phyloP scores from a whole-genome alignment of 1,140 invertebrate genomes.

The Ceratosolen solmsi region DNA sequence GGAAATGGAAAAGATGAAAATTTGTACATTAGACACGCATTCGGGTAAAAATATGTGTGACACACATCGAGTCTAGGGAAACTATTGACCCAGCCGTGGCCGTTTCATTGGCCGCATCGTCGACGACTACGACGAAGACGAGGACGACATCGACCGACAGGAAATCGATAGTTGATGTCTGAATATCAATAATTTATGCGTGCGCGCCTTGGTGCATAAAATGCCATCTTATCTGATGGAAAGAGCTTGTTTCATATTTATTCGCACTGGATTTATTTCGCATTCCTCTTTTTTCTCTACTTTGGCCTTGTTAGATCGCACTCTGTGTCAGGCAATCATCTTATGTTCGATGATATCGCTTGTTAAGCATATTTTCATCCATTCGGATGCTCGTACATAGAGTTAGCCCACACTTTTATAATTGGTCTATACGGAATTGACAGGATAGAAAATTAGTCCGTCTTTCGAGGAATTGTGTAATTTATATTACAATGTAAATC shows the following conservation, averaged over 20 bases:
- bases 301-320: background rate
- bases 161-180: conserved; percentile 42
- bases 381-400: background rate
- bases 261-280: background rate
- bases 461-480: too few species aligned
- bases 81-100: conserved; percentile 7
- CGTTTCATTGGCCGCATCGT: background rate
- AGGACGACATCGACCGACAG: conserved; percentile 9
- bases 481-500: background rate
- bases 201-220: background rate
- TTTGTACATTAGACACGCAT: too few species aligned
- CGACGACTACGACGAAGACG: conserved; percentile 1
- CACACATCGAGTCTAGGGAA: background rate
- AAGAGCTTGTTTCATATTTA: conserved; percentile 14
- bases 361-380: background rate
- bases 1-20: too few species aligned
- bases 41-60: too few species aligned
- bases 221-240: conserved; percentile 27
- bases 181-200: conserved; percentile 48
- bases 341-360: background rate
- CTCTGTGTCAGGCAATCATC: background rate
- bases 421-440: too few species aligned
- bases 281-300: background rate
- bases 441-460: too few species aligned
- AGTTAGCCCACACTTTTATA: too few species aligned